Evolutionary conservation across 2,888 invertebrate species (phyloP), one percentile per base, ranked within the genome.

Genomic region (Oscheius sp.): DNA sequence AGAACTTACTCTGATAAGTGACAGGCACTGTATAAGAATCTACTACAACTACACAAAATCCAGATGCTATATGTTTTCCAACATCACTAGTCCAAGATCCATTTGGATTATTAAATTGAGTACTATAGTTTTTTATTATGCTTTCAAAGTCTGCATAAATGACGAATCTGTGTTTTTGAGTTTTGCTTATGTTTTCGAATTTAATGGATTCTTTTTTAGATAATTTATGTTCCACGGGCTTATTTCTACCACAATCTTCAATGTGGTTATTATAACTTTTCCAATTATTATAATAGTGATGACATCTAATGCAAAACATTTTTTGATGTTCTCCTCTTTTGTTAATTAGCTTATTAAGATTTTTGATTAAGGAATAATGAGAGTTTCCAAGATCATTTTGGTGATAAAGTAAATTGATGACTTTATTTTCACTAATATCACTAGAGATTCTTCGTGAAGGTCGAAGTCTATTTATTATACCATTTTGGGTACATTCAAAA

Each of bases 121-220:
- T 51, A 20, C 17, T 20, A 33, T 38, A 32, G 36, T 73, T 73
- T 38, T 72, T 5, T n/a, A 72, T 75, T 0, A 72, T 62, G 65
- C n/a, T n/a, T n/a, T n/a, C n/a, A n/a, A n/a, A n/a, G n/a, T n/a
- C n/a, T n/a, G n/a, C n/a, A n/a, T n/a, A 22, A 50, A 68, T 65
- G 14, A 76, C 66, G 36, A 64, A 76, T 45, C 74, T 30, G 67
- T 72, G 71, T 28, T 71, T 76, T 57, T 76, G 76, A n/a, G 76
- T 73, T 33, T 71, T 76, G 1, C 51, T 36, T 36, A 70, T 61
- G 28, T 70, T 75, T 67, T 65, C 22, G 54, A 75, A 75, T 45
- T 75, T 51, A 8, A 70, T 47, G 14, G n/a, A 44, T 59, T 70
- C 33, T 54, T 72, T 63, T 6, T 72, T 41, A n/a, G 68, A 62